A percentile compares a stretch with the other conserved stretches of the same genome.
These are phyloP conservation scores for Actinostola sp. DNA, from an alignment of 92 coral and sea anemone genomes.

Conservation along the genomic window DNA sequence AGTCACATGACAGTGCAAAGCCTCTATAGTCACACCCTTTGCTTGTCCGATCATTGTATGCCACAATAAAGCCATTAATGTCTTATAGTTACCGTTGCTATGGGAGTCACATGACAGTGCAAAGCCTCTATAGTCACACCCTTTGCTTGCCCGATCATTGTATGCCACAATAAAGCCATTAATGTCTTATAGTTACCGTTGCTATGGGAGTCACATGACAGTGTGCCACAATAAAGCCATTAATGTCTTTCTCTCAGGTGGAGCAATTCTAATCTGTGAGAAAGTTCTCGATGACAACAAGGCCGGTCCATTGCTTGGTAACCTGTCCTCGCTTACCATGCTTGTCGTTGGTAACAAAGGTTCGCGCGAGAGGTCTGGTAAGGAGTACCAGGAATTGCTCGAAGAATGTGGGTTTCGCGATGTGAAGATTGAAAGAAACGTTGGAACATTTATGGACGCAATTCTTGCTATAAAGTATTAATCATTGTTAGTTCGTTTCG, in stretches of 20 bases:
- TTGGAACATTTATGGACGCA: constrained; percentile 30
- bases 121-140: no score
- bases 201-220: no score
- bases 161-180: no score
- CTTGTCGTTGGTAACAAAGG: constrained; percentile 23
- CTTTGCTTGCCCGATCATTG: no score
- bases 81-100: no score
- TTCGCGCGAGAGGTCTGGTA: constrained; percentile 59
- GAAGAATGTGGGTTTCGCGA: constrained; percentile 57
- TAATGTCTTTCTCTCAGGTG: constrained; percentile 33
- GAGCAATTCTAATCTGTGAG: constrained; percentile 58
- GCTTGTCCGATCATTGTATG: no score
- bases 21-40: no score
- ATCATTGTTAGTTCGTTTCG: no score
- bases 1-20: no score
- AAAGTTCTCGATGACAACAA: constrained; percentile 54
- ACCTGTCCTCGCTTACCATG: constrained; percentile 46
- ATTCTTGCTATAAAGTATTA: constrained; percentile 50
- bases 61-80: no score
- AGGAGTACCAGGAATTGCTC: constrained; percentile 55
- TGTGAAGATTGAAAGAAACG: constrained; percentile 31
- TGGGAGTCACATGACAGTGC: no score
- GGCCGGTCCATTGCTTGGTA: constrained; percentile 52
- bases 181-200: no score
- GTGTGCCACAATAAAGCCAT: background rate